Percentiles rank a stretch among this genome's conserved stretches.
Conservation (phyloP, 1,140 invertebrate species). For the Polypedilum pembai region DNA sequence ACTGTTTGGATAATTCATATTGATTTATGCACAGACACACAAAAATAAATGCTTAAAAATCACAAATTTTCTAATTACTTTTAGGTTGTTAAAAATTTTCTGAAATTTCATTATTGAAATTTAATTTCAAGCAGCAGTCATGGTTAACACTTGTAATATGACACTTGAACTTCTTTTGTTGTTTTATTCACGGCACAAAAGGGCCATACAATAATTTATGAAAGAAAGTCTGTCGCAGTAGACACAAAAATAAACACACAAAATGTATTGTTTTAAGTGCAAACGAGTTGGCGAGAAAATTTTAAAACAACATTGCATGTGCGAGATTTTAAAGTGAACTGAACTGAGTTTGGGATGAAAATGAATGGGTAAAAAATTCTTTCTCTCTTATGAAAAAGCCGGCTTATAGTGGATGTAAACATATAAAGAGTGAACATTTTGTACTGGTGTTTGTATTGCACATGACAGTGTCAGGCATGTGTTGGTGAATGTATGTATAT, state of each 20-base stretch:
- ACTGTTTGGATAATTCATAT: too few species aligned
- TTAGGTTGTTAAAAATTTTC: constrained; percentile 14
- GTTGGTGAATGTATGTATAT: not conserved
- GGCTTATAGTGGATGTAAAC: not conserved
- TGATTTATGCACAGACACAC: too few species aligned
- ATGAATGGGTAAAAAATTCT: not conserved
- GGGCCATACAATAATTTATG: not conserved
- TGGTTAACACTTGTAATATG: not conserved
- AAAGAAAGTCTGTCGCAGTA: not conserved
- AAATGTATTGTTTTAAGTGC: not conserved
- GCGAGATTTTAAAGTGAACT: not conserved
- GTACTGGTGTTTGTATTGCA: not conserved
- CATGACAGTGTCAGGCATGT: not conserved
- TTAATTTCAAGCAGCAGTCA: not conserved
- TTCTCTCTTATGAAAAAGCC: constrained; percentile 9
- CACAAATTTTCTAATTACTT: not conserved
- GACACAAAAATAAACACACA: not conserved
- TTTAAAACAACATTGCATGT: not conserved
- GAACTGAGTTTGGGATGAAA: not conserved
- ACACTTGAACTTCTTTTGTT: too few species aligned
- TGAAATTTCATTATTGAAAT: not conserved
- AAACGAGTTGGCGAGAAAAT: not conserved
- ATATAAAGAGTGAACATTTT: not conserved
- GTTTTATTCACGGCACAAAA: too few species aligned
- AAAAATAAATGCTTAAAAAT: too few species aligned